Conservation (phyloP, 2,797 vertebrate genomes). For the Enteromius thamalakanensis region DNA sequence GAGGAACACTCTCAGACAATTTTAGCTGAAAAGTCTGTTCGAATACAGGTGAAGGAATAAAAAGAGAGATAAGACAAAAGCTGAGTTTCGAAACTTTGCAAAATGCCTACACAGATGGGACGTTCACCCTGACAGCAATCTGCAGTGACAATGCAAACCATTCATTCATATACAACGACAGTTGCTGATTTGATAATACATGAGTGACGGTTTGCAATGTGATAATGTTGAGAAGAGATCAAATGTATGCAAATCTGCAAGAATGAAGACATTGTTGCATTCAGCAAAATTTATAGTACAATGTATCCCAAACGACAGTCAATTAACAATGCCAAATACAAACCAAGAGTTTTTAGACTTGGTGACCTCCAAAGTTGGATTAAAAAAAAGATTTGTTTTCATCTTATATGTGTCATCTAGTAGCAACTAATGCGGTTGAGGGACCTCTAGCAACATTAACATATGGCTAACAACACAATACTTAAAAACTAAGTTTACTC, state of each 20-base stretch:
- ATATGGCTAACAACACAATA: background rate
- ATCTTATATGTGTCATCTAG: background rate
- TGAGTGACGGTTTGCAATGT: background rate
- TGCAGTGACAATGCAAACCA: background rate
- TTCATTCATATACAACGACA: background rate
- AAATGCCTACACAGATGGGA: background rate
- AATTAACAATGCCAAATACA: too few species aligned
- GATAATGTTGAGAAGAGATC: background rate
- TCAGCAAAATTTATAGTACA: too few species aligned
- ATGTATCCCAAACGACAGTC: background rate
- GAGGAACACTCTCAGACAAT: background rate
- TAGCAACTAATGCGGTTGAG: background rate
- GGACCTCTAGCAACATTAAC: background rate
- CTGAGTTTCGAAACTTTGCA: background rate
- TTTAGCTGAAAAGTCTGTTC: slow-evolving; percentile 15
- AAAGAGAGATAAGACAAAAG: slow-evolving; percentile 10
- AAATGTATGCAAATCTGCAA: background rate
- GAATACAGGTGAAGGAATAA: slow-evolving; percentile 19
- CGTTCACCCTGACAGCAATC: background rate
- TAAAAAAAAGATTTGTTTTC: background rate
- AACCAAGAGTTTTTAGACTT: background rate
- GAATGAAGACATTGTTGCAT: background rate
- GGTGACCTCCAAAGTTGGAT: background rate
- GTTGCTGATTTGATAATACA: background rate
- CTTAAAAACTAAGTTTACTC: background rate